phyloP scores from a whole-genome alignment of 2,113 vertebrate genomes.

The Terrapene triunguis region DNA sequence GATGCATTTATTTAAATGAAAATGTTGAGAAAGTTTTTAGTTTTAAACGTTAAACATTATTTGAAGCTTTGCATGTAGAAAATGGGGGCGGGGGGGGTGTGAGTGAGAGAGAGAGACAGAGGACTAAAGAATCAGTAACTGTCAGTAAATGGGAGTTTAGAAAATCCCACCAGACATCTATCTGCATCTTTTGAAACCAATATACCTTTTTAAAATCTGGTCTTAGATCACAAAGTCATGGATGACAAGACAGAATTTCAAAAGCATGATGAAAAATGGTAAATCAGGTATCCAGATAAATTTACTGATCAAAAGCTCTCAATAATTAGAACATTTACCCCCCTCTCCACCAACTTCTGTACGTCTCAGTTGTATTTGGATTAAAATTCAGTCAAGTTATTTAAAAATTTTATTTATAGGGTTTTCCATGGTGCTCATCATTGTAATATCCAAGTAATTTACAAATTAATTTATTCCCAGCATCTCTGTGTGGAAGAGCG shows the following conservation, averaged over 20 bases:
- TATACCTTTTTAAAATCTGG: not conserved
- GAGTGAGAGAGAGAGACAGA: too few species aligned
- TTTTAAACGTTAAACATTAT: conserved; percentile 1
- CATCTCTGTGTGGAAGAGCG: not conserved
- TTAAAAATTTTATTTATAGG: not conserved
- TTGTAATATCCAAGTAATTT: not conserved
- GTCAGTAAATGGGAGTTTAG: not conserved
- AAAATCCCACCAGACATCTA: not conserved
- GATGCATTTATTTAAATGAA: conserved; percentile 7
- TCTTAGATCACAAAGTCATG: not conserved
- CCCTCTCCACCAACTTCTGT: not conserved
- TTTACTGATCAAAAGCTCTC: not conserved
- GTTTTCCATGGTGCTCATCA: not conserved
- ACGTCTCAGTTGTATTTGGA: not conserved
- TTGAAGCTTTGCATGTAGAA: not conserved
- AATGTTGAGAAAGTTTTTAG: conserved; percentile 21
- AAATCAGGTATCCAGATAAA: not conserved
- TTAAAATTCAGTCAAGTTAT: not conserved
- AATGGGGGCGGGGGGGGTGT: not conserved
- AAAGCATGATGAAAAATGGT: not conserved
- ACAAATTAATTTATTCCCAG: not conserved
- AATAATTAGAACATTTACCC: not conserved
- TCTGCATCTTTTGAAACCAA: not conserved
- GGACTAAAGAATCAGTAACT: not conserved
- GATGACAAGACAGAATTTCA: not conserved